Conservation (phyloP, 2,888 invertebrate species). For the Euplagia quadripunctaria region DNA sequence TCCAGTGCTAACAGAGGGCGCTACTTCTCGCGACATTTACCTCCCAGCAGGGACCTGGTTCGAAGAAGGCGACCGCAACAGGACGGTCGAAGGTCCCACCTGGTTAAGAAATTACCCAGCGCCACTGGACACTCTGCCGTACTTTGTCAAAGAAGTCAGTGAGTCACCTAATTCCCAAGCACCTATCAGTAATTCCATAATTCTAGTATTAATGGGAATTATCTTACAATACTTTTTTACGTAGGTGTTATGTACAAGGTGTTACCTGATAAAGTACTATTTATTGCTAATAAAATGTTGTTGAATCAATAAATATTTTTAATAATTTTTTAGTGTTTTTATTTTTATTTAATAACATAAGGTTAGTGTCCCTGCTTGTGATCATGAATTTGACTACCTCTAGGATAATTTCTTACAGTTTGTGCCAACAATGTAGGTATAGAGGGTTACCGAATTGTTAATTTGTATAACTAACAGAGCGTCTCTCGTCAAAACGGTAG, state of each 20-base stretch:
- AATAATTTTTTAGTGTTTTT: neutral
- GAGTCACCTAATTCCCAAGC: neutral
- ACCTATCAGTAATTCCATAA: slow-evolving; percentile 5
- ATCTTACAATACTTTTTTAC: slow-evolving; percentile 5
- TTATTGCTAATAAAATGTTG: neutral
- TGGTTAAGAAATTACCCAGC: slow-evolving; percentile 90
- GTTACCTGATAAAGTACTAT: neutral
- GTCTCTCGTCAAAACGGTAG: too few relatives aligned
- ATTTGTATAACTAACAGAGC: too few relatives aligned
- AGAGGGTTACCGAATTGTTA: too few relatives aligned
- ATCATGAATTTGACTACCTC: too few relatives aligned
- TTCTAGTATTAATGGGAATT: slow-evolving; percentile 8
- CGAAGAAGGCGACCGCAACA: slow-evolving; percentile 85
- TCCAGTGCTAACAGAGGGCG: slow-evolving; percentile 90
- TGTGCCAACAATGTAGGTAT: too few relatives aligned
- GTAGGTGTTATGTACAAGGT: neutral
- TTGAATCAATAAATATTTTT: neutral
- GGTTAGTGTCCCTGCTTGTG: too few relatives aligned
- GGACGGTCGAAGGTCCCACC: slow-evolving; percentile 85
- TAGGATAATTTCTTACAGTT: too few relatives aligned
- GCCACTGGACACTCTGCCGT: slow-evolving; percentile 90
- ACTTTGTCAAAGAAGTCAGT: slow-evolving; percentile 82
- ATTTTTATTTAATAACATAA: neutral
- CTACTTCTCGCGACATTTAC: slow-evolving; percentile 90
- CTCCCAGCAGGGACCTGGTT: slow-evolving; percentile 92